Evolutionary conservation across 2,888 invertebrate genomes (phyloP), one percentile per base, ranked within the genome.

Genomic region (Eupeodes luniger): DNA sequence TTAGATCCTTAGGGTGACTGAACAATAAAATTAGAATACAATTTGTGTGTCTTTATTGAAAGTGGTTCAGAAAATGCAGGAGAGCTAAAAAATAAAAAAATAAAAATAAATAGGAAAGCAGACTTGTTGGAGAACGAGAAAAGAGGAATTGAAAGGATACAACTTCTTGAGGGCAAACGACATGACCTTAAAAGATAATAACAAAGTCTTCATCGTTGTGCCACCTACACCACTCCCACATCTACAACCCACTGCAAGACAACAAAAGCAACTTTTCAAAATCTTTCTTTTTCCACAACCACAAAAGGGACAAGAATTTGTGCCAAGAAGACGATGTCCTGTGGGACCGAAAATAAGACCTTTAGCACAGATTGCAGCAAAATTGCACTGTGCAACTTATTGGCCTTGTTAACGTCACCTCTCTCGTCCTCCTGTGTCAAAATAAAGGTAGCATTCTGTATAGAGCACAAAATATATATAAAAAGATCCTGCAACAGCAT

Each of bases 381-480:
- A 70, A 83, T 82, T 82, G 66, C 86, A 76, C 72, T 80, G 53
- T 70, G 83, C 84, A 81, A 77, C 76, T 84, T 77, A 84, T 87
- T 87, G 80, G 80, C 87, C 87, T 87, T 84, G 87, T 84, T 84
- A 84, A 80, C 72, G 76, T 76, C 75, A 75, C 74, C 61, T 61
- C 61, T 61, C 69, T 69, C 66, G 49, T 44, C 69, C 51, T 53
- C 53, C 16, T 44, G 55, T 69, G 55, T 69, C 12, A 27, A 51
- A 78, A 51, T 69, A 62, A 69, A 84, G 84, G 79, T 74, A 78
- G 11, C 5, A 40, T 5, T 5, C 40, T 40, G 40, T 9, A 40
- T 27, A 27, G 27, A 27, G 27, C 16, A 59, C 64, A 27, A 27
- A 27, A 27, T 27, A 27, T 27, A 2, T 3, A 27, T 47, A 53